Base-by-base conservation (phyloP, 2,113 vertebrate species). In the Ochotona curzoniae region DNA sequence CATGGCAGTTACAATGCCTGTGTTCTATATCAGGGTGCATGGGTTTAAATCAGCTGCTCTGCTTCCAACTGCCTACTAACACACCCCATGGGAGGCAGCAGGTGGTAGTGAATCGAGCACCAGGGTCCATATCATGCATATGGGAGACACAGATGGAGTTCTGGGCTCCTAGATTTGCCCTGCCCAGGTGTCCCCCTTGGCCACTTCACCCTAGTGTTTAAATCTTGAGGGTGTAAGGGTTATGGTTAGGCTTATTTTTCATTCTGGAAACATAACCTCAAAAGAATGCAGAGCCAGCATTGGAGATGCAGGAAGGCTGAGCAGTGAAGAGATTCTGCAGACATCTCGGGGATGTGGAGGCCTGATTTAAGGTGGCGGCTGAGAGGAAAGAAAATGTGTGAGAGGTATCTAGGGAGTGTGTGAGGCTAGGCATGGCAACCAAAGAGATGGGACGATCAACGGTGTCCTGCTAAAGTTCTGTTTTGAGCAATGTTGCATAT, bases 211-310 rank as follows among this genome's bases (percentile, higher is more conserved):
- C 54, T 57, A 1, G 38, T 11, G 8, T 32, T 70, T 49, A 47
- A 86, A 15, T 49, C 57, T 61, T 73, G 35, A 83, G 23, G 64
- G 38, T 15, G 30, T 1, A 23, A 83, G 35, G 21, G 25, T 21
- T 71, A 6, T 20, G 28, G 49, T n/a, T 15, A 51, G 57, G 82
- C 38, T 44, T 44, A 44, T 44, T 82, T 28, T 78, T 28, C 82
- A n/a, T 57, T 93, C 66, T 32, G 75, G 67, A 84, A 94, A 80
- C 78, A 73, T 49, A 32, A 63, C 66, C 38, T 83, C 60, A 66
- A 71, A 87, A 44, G 25, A 66, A 17, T 14, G 30, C 75, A 26
- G 82, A 25, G 51, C 66, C 44, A 15, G 21, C 47, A 44, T 83
- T 57, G 57, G 28, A 57, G 63, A 47, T 54, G 66, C 70, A 23